Conservation (phyloP, 2,797 vertebrate genomes). For the Thunnus albacares region DNA sequence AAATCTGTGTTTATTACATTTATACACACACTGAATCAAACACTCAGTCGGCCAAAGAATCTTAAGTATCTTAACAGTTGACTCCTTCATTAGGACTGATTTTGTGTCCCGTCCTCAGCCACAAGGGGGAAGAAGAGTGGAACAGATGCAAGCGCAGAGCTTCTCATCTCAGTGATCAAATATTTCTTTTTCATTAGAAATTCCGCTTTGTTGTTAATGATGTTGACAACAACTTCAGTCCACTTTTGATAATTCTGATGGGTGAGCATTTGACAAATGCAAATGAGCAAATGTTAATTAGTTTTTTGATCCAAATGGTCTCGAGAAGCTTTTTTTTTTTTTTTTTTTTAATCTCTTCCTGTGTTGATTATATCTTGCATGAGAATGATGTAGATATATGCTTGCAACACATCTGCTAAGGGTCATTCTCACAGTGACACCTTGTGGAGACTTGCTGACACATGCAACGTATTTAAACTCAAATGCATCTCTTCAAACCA, state of each 20-base stretch:
- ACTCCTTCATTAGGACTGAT: constrained; percentile 48
- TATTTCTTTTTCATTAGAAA: constrained; percentile 74
- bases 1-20: neutral
- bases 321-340: constrained; percentile 34
- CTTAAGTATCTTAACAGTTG: constrained; percentile 8
- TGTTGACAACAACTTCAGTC: constrained; percentile 74
- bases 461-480: neutral
- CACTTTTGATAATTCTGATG: constrained; percentile 60
- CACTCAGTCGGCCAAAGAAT: constrained; percentile 10
- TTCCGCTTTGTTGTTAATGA: constrained; percentile 80
- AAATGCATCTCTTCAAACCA: no score
- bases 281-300: constrained; percentile 67
- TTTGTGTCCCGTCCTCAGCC: constrained; percentile 62
- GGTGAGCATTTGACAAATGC: constrained; percentile 62
- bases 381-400: neutral
- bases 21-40: neutral
- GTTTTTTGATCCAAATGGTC: constrained; percentile 46
- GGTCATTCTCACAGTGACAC: constrained; percentile 63
- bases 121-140: constrained; percentile 75
- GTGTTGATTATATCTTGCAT: constrained; percentile 19
- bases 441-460: constrained; percentile 51
- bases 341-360: constrained; percentile 6
- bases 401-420: constrained; percentile 16
- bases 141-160: constrained; percentile 49
- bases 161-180: constrained; percentile 79